Evolutionary conservation across 2,113 vertebrate species (phyloP).

Genomic region (Sakesphorus luctuosus): DNA sequence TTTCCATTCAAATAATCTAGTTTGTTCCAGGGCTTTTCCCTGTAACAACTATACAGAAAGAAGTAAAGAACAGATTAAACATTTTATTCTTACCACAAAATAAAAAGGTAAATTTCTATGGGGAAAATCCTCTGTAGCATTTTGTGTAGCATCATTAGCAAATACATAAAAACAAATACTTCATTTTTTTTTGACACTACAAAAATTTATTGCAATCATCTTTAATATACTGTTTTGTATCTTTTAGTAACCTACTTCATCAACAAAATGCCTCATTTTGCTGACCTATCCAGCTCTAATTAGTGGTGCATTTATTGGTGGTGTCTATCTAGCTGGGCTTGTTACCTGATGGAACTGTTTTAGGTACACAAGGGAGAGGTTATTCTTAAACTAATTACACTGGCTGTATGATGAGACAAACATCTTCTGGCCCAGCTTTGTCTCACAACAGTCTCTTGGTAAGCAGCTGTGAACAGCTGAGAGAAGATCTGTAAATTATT

Average conservation of each 20-base stretch:
- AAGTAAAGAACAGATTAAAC: not conserved
- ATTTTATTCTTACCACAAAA: not conserved
- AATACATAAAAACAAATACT: not conserved
- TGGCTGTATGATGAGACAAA: not conserved
- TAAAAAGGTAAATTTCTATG: not conserved
- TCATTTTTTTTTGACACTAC: not conserved
- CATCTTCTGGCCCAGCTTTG: not conserved
- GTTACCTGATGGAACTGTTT: not conserved
- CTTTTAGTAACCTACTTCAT: not conserved
- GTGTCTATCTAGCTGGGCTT: not conserved
- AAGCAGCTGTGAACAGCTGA: not conserved
- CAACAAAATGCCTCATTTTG: not conserved
- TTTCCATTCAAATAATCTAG: not conserved
- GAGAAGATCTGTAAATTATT: conserved; percentile 33
- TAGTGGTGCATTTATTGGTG: not conserved
- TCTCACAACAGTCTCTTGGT: not conserved
- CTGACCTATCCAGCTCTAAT: not conserved
- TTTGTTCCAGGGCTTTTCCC: not conserved
- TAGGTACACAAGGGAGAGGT: not conserved
- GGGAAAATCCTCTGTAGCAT: not conserved
- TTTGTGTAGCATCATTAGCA: not conserved
- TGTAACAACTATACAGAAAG: not conserved
- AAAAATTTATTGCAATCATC: not conserved
- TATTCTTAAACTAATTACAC: conserved; percentile 40
- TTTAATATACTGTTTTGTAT: not conserved